Conservation (phyloP, 2,797 vertebrate genomes). For the Todus mexicanus region DNA sequence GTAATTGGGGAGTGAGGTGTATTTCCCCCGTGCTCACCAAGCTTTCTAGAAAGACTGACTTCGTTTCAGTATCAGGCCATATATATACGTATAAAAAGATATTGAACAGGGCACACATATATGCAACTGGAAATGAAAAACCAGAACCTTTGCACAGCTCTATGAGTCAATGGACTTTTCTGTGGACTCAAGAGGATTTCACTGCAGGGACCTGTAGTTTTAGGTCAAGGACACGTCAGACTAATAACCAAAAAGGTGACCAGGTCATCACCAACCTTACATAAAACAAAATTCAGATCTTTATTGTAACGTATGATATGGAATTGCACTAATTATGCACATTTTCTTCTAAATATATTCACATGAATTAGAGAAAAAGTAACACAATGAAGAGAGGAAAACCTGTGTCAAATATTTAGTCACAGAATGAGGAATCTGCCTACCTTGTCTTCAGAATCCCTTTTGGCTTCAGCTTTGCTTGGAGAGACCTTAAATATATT, state of each 20-base stretch:
- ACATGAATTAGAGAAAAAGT: neutral
- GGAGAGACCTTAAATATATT: constrained; percentile 80
- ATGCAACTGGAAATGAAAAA: neutral
- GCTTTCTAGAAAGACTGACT: neutral
- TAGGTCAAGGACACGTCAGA: neutral
- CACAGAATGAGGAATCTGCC: neutral
- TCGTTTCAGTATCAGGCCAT: neutral
- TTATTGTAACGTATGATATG: neutral
- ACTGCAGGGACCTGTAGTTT: neutral
- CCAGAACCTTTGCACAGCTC: neutral
- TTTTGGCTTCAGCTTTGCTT: constrained; percentile 84
- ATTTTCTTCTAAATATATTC: neutral
- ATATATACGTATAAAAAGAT: no score
- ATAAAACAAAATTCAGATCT: neutral
- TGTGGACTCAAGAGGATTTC: neutral
- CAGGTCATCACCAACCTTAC: neutral
- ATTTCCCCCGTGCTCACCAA: neutral
- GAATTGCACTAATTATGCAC: neutral
- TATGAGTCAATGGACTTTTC: accelerated
- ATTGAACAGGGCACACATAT: no score
- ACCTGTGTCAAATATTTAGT: neutral
- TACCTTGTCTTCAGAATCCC: constrained; percentile 88
- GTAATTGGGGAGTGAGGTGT: neutral
- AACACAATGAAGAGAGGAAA: neutral
- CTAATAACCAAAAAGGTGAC: neutral